A percentile compares a stretch with the other conserved stretches of the same genome.
Conservation (phyloP, 2,797 vertebrate genomes). For the Cyclopterus lumpus region DNA sequence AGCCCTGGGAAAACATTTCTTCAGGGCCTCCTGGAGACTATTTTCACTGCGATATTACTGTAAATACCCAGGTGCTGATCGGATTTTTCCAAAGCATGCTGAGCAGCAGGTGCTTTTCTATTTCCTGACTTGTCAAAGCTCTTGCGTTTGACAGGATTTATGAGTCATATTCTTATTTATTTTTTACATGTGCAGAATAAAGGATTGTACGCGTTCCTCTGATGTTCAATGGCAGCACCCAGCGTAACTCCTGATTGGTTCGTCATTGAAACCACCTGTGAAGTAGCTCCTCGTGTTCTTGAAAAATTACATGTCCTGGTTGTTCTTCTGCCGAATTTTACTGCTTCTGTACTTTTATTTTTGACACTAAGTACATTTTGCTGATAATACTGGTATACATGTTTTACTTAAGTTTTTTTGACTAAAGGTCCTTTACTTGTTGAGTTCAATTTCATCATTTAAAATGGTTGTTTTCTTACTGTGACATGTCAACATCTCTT, state of each 20-base stretch:
- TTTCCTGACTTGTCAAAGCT: background rate
- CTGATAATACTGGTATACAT: background rate
- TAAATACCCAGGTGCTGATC: slow-evolving; percentile 20
- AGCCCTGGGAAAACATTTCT: slow-evolving; percentile 47
- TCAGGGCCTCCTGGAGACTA: slow-evolving; percentile 42
- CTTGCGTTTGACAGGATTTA: background rate
- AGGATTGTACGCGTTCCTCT: background rate
- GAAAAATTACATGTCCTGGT: background rate
- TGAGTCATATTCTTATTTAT: background rate
- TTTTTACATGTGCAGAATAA: background rate
- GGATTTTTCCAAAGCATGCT: slow-evolving; percentile 20
- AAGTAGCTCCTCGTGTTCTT: background rate
- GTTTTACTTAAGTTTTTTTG: background rate
- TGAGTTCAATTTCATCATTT: background rate
- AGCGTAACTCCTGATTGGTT: background rate
- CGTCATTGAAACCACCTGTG: background rate
- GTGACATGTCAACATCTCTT: background rate
- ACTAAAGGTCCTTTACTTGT: background rate
- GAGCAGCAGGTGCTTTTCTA: slow-evolving; percentile 33
- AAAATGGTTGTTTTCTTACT: background rate
- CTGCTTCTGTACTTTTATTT: background rate
- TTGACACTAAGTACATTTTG: background rate
- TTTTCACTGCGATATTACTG: background rate
- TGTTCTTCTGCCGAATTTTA: background rate
- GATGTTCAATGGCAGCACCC: background rate